phyloP scores from a whole-genome alignment of 1,140 invertebrate species.

The Scaptomyza montana region DNA sequence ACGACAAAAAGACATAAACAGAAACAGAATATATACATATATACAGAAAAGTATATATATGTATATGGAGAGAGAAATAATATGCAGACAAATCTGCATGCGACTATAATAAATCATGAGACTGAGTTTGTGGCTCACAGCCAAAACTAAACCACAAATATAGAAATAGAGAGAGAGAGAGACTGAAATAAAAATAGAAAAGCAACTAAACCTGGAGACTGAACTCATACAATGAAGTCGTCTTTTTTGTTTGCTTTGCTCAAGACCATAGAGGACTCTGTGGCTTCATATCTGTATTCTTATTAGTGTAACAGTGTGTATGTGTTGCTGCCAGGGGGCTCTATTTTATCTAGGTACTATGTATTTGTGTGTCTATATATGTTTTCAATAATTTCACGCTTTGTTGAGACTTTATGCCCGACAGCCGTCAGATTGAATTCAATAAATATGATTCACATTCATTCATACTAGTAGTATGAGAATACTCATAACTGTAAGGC shows the following conservation, averaged over 20 bases:
- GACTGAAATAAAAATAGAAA: slow-evolving; percentile 10
- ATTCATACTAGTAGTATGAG: not conserved
- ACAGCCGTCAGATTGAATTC: slow-evolving; percentile 66
- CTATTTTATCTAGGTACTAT: slow-evolving; percentile 2
- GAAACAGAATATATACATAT: not conserved
- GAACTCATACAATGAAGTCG: slow-evolving; percentile 36
- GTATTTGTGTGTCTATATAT: slow-evolving; percentile 16
- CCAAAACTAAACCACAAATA: slow-evolving; percentile 43
- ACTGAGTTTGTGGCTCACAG: slow-evolving; percentile 35
- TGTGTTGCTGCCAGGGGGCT: slow-evolving; percentile 1
- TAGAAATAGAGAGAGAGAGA: not conserved
- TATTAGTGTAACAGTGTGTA: not conserved
- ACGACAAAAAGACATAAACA: slow-evolving; percentile 17
- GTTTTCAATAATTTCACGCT: slow-evolving; percentile 79
- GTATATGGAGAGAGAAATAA: slow-evolving; percentile 17
- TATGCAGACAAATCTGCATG: slow-evolving; percentile 72
- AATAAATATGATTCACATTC: slow-evolving; percentile 60
- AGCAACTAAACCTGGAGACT: slow-evolving; percentile 17
- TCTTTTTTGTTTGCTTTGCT: slow-evolving; percentile 27
- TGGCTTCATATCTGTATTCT: slow-evolving; percentile 2
- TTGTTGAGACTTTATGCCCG: slow-evolving; percentile 56
- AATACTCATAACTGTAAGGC: slow-evolving; percentile 40
- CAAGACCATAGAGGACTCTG: slow-evolving; percentile 26
- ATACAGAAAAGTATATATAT: slow-evolving; percentile 2
- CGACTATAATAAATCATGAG: slow-evolving; percentile 78